Evolutionary conservation across 2,888 invertebrate genomes (phyloP).

Genomic region (Scotopteryx bipunctaria): DNA sequence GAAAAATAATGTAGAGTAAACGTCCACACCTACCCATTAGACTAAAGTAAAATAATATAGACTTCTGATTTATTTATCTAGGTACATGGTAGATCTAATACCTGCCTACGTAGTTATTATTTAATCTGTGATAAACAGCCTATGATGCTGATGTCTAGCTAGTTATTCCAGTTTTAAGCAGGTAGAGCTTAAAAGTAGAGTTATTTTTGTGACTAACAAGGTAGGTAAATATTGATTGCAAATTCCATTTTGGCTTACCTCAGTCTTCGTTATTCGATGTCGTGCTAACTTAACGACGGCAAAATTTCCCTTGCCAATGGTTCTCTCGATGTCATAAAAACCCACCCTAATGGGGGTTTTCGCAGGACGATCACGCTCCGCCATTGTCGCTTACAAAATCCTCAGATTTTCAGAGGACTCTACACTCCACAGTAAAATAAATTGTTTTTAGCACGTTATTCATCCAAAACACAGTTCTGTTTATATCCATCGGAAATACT

Average conservation of each 20-base stretch:
- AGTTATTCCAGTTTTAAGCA: too few species aligned
- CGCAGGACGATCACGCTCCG: slow-evolving; percentile 82
- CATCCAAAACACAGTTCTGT: slow-evolving; percentile 51
- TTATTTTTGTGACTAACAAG: neutral
- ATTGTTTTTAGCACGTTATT: slow-evolving; percentile 49
- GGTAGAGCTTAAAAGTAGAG: too few species aligned
- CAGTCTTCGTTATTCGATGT: slow-evolving; percentile 99
- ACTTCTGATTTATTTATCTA: too few species aligned
- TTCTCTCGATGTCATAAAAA: slow-evolving; percentile 98
- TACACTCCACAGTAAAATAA: slow-evolving; percentile 50
- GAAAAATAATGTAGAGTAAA: slow-evolving; percentile 2
- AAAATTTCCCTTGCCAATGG: slow-evolving; percentile 99
- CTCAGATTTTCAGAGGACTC: slow-evolving; percentile 56
- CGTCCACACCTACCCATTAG: too few species aligned
- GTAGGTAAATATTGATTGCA: slow-evolving; percentile 15
- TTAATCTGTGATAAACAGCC: too few species aligned
- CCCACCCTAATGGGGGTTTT: slow-evolving; percentile 94
- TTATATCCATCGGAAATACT: slow-evolving; percentile 50
- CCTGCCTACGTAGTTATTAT: too few species aligned
- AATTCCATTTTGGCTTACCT: slow-evolving; percentile 86
- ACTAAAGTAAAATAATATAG: too few species aligned
- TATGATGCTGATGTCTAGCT: too few species aligned
- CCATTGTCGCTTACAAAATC: slow-evolving; percentile 75
- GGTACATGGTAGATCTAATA: too few species aligned
- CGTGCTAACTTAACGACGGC: slow-evolving; percentile 99